Conservation (phyloP, 2,888 invertebrate species). For the Germaria angustata region DNA sequence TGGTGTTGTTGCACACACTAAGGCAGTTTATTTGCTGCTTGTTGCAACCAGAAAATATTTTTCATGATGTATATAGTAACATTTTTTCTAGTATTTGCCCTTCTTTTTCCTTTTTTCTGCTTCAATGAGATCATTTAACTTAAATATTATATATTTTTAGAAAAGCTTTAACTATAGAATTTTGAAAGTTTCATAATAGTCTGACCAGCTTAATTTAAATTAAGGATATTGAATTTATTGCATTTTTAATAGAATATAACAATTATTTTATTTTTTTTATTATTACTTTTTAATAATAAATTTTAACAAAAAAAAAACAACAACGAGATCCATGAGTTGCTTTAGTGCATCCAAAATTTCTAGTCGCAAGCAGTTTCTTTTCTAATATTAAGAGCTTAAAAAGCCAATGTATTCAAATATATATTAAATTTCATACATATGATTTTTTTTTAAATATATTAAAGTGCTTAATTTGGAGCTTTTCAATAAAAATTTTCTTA, state of each 20-base stretch:
- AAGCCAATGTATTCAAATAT: slow-evolving; percentile 7
- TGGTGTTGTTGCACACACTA: too few relatives aligned
- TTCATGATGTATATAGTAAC: too few relatives aligned
- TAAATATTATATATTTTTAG: background rate
- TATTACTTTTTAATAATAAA: too few relatives aligned
- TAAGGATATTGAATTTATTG: too few relatives aligned
- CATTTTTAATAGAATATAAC: too few relatives aligned
- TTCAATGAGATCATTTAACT: slow-evolving; percentile 11
- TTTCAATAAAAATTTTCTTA: slow-evolving; percentile 14
- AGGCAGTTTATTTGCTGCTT: too few relatives aligned
- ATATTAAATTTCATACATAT: background rate
- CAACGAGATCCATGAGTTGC: slow-evolving; percentile 55
- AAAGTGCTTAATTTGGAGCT: slow-evolving; percentile 59
- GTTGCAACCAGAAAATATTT: too few relatives aligned
- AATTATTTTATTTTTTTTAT: too few relatives aligned
- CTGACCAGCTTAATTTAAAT: too few relatives aligned
- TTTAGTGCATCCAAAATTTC: slow-evolving; percentile 8
- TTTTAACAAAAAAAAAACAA: too few relatives aligned
- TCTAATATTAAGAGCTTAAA: background rate
- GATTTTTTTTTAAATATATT: background rate
- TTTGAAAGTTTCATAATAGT: too few relatives aligned
- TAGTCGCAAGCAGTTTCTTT: background rate
- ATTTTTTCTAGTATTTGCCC: slow-evolving; percentile 5
- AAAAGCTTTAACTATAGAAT: background rate
- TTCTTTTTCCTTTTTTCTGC: background rate